A percentile compares a stretch with the other conserved stretches of the same genome.
phyloP scores from a whole-genome alignment of 1,140 invertebrate genomes.

The Tetragonula clypearis region DNA sequence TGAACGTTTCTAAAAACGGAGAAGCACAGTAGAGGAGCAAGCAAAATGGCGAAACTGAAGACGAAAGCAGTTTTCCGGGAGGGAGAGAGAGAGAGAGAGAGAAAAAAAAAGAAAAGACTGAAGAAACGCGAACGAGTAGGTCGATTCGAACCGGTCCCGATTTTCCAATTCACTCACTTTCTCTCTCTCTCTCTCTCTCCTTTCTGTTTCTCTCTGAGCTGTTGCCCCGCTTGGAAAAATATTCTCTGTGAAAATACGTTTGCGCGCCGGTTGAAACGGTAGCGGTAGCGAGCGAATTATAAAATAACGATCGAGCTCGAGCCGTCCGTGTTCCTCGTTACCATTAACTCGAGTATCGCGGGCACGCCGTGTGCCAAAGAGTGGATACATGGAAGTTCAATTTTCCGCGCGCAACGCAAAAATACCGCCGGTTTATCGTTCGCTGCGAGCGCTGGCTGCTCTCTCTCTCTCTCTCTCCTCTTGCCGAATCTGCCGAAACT shows the following conservation, averaged over 20 bases:
- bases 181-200: no score
- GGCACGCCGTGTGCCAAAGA: neutral
- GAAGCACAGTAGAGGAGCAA: no score
- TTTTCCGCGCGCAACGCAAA: constrained; percentile 17
- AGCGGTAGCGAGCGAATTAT: constrained; percentile 32
- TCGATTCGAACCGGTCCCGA: no score
- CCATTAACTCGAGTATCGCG: constrained; percentile 33
- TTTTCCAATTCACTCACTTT: no score
- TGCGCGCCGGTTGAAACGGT: neutral
- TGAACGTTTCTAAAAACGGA: no score
- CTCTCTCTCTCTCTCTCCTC: neutral
- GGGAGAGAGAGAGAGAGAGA: no score
- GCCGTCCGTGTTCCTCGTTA: constrained; percentile 17
- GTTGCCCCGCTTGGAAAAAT: neutral
- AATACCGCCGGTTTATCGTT: neutral
- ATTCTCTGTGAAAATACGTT: constrained; percentile 18
- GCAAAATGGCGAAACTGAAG: no score
- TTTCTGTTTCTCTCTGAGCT: no score
- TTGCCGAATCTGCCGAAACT: neutral
- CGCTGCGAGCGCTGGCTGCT: neutral
- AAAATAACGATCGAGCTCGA: constrained; percentile 27
- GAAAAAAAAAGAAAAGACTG: no score
- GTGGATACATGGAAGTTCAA: constrained; percentile 47
- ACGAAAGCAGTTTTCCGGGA: no score
- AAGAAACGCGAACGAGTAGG: no score